Evolutionary conservation across 2,113 vertebrate genomes (phyloP).

Genomic region (Tachycineta bicolor): DNA sequence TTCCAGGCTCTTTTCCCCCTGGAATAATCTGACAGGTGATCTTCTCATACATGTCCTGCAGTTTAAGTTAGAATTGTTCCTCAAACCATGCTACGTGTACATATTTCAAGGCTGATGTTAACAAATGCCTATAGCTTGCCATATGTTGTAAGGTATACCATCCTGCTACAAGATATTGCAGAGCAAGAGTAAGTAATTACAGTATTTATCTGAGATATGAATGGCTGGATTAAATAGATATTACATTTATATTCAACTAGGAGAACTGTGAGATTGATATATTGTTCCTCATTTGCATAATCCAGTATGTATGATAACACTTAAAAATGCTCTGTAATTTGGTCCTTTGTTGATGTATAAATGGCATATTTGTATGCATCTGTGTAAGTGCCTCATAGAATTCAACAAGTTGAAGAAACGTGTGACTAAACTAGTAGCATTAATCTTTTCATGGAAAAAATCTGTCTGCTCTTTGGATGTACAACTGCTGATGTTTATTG

Average conservation of each 20-base stretch:
- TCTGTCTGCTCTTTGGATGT: background rate
- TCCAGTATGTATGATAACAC: background rate
- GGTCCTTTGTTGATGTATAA: constrained; percentile 17
- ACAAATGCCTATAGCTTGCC: background rate
- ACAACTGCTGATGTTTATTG: background rate
- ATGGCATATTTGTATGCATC: constrained; percentile 23
- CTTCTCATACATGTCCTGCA: background rate
- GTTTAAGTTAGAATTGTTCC: background rate
- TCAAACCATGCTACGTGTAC: background rate
- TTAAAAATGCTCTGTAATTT: constrained; percentile 2
- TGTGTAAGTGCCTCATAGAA: background rate
- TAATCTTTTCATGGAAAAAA: background rate
- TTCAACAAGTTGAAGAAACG: background rate
- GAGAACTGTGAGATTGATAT: constrained; percentile 13
- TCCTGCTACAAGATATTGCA: background rate
- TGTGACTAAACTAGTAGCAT: background rate
- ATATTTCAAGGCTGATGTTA: background rate
- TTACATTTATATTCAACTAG: background rate
- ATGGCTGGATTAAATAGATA: background rate
- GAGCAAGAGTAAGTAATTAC: background rate
- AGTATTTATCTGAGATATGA: background rate
- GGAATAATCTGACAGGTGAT: background rate
- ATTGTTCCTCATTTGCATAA: constrained; percentile 32
- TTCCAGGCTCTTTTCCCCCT: background rate
- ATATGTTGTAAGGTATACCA: background rate